These are phyloP conservation scores for Chiloscyllium punctatum DNA, from an alignment of 2,797 vertebrate genomes.

Conservation along the genomic window DNA sequence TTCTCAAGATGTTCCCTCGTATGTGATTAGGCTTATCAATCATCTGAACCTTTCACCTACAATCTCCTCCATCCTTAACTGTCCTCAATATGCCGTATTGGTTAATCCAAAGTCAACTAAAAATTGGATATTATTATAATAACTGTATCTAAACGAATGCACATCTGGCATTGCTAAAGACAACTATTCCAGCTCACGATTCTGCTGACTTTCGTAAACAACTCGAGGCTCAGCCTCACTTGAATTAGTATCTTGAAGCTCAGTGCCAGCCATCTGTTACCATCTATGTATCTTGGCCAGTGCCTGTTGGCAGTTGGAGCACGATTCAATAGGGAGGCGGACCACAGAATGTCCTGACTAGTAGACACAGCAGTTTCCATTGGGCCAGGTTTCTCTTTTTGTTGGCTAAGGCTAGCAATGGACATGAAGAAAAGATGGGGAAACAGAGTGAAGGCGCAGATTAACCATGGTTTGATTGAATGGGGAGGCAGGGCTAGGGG, in stretches of 20 bases:
- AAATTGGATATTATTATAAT: background rate
- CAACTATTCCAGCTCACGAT: background rate
- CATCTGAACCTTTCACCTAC: slow-evolving; percentile 21
- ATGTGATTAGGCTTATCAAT: background rate
- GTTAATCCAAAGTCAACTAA: background rate
- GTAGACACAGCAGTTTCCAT: background rate
- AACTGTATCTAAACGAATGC: background rate
- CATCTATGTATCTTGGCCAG: background rate
- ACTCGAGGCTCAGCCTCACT: background rate
- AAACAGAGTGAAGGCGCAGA: background rate
- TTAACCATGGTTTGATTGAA: background rate
- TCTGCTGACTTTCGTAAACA: slow-evolving; percentile 8
- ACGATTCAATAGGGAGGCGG: background rate
- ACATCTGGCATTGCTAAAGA: slow-evolving; percentile 1
- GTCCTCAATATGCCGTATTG: background rate
- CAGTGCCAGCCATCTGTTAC: slow-evolving; percentile 11
- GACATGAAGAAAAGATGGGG: background rate
- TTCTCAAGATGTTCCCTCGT: background rate
- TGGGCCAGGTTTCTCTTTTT: background rate
- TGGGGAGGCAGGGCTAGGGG: too few species aligned
- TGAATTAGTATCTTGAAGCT: background rate
- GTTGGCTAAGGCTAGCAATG: background rate
- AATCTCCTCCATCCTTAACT: background rate
- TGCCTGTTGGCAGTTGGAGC: background rate
- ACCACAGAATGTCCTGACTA: background rate